Base-by-base conservation (phyloP, 2,797 vertebrate species). In the Mergus octosetaceus region DNA sequence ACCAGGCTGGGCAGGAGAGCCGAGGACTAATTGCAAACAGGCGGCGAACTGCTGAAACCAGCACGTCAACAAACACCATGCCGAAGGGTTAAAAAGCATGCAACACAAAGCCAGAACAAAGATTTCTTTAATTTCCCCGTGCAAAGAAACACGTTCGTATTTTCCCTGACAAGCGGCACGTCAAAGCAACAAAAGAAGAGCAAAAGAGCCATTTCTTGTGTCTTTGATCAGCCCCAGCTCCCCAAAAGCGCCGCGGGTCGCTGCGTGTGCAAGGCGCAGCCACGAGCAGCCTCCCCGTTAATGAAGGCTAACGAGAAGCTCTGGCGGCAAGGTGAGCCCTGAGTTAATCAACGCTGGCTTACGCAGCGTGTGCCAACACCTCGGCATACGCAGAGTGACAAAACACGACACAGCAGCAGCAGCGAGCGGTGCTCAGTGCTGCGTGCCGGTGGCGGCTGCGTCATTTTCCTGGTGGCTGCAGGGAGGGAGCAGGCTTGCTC, bases 41-140 rank as follows among this genome's bases (percentile, higher is more conserved):
- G 9, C 13, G 3, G 25, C 11, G 41, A 89, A 45, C 27, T 27
- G 38, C 49, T 64, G 32, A 62, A 73, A 84, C 27, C 39, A 61
- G 60, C 39, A 61, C 25, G n/a, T 28, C 80, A 73, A 38, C 43
- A 58, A 71, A 70, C 69, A 54, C 30, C 0, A 1, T 12, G 15
- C 78, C 16, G 28, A 85, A 72, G 68, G 64, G 41, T 92, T 84
- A 84, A 91, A 84, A 85, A 57, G 36, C 10, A n/a, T 8, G 45
- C 68, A 4, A n/a, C 2, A 17, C 34, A 21, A 75, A 27, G 11
- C 61, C 45, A 81, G 51, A 91, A 57, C 36, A 89, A 69, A 77
- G 64, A 28, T 62, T 51, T 14, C 60, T 81, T 54, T 73, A 75
- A 68, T 68, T 68, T 76, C 30, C 47, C n/a, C 21, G 30, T 7